Conservation (phyloP, 2,797 vertebrate species). For the Phrynocephalus guinanensis region DNA sequence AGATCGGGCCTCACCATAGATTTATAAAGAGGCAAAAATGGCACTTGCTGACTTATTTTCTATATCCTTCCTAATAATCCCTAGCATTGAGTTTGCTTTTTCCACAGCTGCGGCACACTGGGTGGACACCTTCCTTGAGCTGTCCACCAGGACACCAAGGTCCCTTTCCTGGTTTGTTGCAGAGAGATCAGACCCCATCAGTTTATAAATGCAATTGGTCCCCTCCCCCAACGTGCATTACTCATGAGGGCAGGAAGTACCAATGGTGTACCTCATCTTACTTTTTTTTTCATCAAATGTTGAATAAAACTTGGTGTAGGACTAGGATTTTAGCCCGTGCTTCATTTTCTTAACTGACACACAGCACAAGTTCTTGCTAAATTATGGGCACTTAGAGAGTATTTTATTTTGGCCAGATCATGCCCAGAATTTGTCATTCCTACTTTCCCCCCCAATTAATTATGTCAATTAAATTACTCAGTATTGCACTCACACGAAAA, state of each 20-base stretch:
- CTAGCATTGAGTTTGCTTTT: too few relatives aligned
- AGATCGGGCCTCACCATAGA: too few relatives aligned
- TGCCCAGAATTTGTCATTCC: constrained; percentile 10
- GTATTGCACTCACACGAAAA: background rate
- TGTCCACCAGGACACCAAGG: too few relatives aligned
- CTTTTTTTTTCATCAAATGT: background rate
- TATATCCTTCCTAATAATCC: too few relatives aligned
- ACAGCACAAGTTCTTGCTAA: background rate
- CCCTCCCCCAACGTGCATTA: too few relatives aligned
- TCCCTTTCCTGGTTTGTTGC: too few relatives aligned
- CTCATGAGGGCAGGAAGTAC: background rate
- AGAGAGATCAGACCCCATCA: too few relatives aligned
- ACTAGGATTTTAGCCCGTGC: background rate
- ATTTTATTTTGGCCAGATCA: constrained; percentile 5
- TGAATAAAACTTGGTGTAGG: background rate
- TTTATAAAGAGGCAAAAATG: too few relatives aligned
- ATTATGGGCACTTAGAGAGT: background rate
- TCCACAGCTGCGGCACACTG: too few relatives aligned
- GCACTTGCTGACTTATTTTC: too few relatives aligned
- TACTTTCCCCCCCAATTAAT: background rate
- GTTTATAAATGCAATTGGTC: too few relatives aligned
- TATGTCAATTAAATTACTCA: background rate
- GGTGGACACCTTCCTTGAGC: too few relatives aligned
- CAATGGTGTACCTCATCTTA: background rate
- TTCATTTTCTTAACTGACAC: background rate